Evolutionary conservation across 2,888 invertebrate genomes (phyloP).

Genomic region (Nomada ferruginata): DNA sequence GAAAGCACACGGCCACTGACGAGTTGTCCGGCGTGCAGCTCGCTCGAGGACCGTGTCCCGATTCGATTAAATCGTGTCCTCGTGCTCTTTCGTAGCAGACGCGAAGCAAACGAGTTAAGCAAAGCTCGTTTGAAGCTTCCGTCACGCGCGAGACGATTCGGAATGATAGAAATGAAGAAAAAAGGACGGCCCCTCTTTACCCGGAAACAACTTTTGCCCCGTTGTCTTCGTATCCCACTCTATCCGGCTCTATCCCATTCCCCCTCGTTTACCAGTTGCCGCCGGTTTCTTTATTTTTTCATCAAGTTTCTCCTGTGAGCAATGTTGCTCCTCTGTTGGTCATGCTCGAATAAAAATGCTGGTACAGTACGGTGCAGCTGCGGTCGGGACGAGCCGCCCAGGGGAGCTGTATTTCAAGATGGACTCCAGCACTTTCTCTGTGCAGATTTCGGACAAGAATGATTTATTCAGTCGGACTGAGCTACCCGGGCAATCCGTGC

Average conservation of each 20-base stretch:
- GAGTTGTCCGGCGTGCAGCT: slow-evolving; percentile 48
- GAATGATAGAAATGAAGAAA: slow-evolving; percentile 17
- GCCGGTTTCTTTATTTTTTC: background rate
- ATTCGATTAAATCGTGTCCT: slow-evolving; percentile 79
- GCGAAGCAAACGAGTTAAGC: slow-evolving; percentile 75
- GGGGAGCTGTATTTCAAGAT: slow-evolving; percentile 51
- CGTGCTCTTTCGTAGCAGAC: slow-evolving; percentile 50
- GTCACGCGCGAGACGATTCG: slow-evolving; percentile 43
- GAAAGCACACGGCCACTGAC: slow-evolving; percentile 42
- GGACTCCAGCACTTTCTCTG: slow-evolving; percentile 40
- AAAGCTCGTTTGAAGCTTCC: slow-evolving; percentile 72
- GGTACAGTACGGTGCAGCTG: slow-evolving; percentile 25
- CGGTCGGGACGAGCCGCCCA: slow-evolving; percentile 28
- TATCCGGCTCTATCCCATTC: background rate
- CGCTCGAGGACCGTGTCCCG: slow-evolving; percentile 49
- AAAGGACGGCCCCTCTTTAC: background rate
- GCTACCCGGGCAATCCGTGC: slow-evolving; percentile 22
- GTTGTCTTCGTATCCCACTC: slow-evolving; percentile 9
- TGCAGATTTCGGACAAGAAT: slow-evolving; percentile 53
- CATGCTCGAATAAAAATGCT: slow-evolving; percentile 49
- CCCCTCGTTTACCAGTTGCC: slow-evolving; percentile 1
- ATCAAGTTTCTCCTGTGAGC: background rate
- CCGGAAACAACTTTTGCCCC: background rate
- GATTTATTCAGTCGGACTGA: slow-evolving; percentile 48
- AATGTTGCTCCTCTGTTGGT: slow-evolving; percentile 29